phyloP scores from a whole-genome alignment of 2,113 vertebrate species.

The Gambusia holbrooki region DNA sequence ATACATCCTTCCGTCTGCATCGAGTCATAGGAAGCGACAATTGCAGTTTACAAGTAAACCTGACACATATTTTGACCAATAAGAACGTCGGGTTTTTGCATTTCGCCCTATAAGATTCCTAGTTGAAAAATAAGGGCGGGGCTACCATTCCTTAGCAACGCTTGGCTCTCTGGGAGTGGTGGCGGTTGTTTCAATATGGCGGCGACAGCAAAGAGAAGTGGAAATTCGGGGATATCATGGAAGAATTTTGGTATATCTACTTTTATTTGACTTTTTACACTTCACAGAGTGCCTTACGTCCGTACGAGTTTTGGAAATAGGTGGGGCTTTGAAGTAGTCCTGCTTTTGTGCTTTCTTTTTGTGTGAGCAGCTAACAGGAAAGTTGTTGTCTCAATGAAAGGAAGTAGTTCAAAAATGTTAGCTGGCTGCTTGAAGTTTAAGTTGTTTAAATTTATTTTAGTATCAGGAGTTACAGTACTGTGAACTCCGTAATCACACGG shows the following conservation, averaged over 20 bases:
- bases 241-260: constrained; percentile 83
- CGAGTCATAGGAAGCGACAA: constrained; percentile 17
- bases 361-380: neutral
- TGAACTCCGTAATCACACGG: neutral
- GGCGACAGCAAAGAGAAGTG: constrained; percentile 70
- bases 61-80: constrained; percentile 36
- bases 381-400: neutral
- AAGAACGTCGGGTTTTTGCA: fast-evolving
- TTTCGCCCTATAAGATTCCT: constrained; percentile 51
- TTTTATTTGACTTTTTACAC: neutral
- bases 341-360: neutral
- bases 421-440: too few relatives aligned
- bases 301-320: neutral
- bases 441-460: neutral
- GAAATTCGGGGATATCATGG: constrained; percentile 75
- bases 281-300: neutral
- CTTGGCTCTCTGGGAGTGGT: constrained; percentile 82
- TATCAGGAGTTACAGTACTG: neutral
- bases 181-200: constrained; percentile 99
- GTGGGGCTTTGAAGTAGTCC: neutral
- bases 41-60: too few relatives aligned
- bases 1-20: neutral
- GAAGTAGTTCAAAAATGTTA: neutral
- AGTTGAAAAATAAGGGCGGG: constrained; percentile 55
- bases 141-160: constrained; percentile 47